Evolutionary conservation across 2,113 vertebrate species (phyloP).

Genomic region (Nyctereutes procyonoides): DNA sequence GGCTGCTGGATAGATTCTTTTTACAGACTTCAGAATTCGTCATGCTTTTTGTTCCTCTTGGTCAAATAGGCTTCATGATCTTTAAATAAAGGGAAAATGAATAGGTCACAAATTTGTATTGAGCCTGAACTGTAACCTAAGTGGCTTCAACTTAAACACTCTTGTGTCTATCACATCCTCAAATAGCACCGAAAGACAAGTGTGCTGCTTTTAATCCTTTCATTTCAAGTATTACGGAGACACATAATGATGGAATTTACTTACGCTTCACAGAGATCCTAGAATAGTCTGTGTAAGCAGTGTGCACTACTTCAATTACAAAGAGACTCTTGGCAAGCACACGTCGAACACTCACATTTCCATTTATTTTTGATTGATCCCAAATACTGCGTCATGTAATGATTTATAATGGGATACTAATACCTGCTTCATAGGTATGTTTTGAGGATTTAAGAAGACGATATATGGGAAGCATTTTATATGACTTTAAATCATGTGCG

Average conservation of each 20-base stretch:
- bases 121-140: conserved; percentile 22
- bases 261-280: not conserved
- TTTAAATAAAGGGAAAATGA: conserved; percentile 53
- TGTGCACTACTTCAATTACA: not conserved
- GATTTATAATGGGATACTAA: not conserved
- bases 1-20: not conserved
- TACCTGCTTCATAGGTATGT: not conserved
- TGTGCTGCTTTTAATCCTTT: not conserved
- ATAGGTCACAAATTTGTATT: not conserved
- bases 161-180: not conserved
- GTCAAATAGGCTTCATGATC: not conserved
- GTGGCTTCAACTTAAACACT: conserved; percentile 16
- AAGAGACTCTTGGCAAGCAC: not conserved
- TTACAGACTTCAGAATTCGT: conserved; percentile 19
- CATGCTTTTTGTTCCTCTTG: not conserved
- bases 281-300: conserved; percentile 57
- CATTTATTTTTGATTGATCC: conserved; percentile 57
- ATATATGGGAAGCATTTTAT: not conserved
- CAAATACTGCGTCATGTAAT: conserved; percentile 21
- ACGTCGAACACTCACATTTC: not conserved
- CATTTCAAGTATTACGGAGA: conserved; percentile 21
- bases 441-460: conserved; percentile 3
- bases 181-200: conserved; percentile 37
- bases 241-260: conserved; percentile 39
- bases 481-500: not conserved